These are phyloP conservation scores for Paguma larvata DNA, from an alignment of 2,797 vertebrate genomes.

Conservation along the genomic window DNA sequence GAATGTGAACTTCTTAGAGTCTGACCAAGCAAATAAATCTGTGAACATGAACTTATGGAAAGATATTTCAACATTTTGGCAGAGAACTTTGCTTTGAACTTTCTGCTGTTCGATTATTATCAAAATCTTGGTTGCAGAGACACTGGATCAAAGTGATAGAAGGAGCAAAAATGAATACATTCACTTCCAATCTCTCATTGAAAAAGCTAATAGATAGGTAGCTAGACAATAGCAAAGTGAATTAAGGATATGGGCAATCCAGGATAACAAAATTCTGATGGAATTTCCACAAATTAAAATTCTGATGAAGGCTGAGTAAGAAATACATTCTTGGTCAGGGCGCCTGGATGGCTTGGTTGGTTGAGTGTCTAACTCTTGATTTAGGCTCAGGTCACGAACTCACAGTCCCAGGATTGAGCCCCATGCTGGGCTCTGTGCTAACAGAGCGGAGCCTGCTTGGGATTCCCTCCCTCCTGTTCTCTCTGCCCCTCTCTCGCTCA, in stretches of 20 bases:
- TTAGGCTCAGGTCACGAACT: too few species aligned
- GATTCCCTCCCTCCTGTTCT: too few species aligned
- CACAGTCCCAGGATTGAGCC: too few species aligned
- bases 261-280: neutral
- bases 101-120: neutral
- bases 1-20: neutral
- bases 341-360: too few species aligned
- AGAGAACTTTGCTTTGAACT: neutral
- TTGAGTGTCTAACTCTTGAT: too few species aligned
- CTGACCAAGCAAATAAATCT: neutral
- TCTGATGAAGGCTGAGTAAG: neutral
- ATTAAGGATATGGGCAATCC: neutral
- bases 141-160: neutral
- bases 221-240: neutral
- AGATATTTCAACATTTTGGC: neutral
- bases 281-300: neutral
- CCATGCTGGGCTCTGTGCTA: too few species aligned
- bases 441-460: too few species aligned
- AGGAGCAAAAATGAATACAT: neutral
- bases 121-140: neutral
- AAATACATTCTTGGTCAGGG: neutral
- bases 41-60: neutral
- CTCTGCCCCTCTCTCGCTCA: too few species aligned
- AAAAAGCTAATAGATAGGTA: neutral
- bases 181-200: neutral